These are phyloP conservation scores for Fundulus diaphanus DNA, from an alignment of 2,797 vertebrate species.

Conservation along the genomic window DNA sequence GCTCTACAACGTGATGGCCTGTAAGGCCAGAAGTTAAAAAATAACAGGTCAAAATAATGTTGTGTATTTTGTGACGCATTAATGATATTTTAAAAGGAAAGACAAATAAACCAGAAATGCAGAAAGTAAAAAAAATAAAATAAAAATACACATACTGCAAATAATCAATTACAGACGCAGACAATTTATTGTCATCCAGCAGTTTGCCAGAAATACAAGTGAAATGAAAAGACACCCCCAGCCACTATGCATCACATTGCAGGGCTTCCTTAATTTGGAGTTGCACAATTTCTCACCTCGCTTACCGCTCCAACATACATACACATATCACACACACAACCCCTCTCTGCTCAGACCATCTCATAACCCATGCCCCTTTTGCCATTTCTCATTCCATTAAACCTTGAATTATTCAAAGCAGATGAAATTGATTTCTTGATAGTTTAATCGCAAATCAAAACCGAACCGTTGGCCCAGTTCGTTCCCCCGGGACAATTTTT, in stretches of 20 bases:
- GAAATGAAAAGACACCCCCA: conserved; percentile 36
- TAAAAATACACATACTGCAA: neutral
- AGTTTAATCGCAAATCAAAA: conserved; percentile 84
- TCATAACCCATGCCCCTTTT: conserved; percentile 66
- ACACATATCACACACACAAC: neutral
- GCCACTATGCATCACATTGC: conserved; percentile 30
- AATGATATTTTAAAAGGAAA: neutral
- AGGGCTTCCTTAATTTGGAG: conserved; percentile 52
- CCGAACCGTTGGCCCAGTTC: conserved; percentile 71
- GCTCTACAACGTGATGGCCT: neutral
- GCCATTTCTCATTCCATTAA: conserved; percentile 80
- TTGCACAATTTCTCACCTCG: conserved; percentile 10
- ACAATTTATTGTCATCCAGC: conserved; percentile 43
- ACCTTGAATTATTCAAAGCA: conserved; percentile 82
- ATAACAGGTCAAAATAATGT: neutral
- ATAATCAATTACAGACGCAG: conserved; percentile 28
- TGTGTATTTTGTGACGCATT: neutral
- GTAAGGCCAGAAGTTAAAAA: no score
- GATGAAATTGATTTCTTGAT: conserved; percentile 83
- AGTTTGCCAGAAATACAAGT: conserved; percentile 33
- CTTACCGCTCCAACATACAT: neutral
- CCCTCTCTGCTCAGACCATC: conserved; percentile 55
- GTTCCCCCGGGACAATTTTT: conserved; percentile 76
- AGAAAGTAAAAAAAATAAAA: no score
- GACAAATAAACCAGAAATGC: conserved; percentile 13